Evolutionary conservation across 2,797 vertebrate species (phyloP).

Genomic region (Sciurus vulgaris): DNA sequence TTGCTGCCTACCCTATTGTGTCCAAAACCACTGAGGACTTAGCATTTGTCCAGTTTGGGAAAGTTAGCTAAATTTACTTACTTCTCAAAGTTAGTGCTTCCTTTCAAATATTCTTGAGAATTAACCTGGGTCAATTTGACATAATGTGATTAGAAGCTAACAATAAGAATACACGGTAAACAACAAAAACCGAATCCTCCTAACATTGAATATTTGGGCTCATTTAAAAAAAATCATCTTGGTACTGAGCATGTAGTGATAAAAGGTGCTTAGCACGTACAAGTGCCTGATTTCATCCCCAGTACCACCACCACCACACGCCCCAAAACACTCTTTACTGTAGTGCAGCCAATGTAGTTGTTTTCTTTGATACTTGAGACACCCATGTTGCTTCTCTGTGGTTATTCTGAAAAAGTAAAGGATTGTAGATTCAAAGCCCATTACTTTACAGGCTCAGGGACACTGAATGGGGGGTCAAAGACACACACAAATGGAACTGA

Average conservation of each 20-base stretch:
- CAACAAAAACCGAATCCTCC: background rate
- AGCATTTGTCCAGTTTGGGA: background rate
- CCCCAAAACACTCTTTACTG: background rate
- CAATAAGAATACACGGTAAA: background rate
- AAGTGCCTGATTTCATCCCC: background rate
- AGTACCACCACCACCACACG: background rate
- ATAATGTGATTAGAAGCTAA: background rate
- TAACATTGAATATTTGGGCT: background rate
- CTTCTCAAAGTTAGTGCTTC: background rate
- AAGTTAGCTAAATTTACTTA: background rate
- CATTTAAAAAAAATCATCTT: background rate
- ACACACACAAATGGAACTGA: background rate
- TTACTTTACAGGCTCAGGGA: background rate
- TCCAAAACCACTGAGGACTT: background rate
- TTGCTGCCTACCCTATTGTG: background rate
- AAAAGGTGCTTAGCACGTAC: background rate
- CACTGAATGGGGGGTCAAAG: background rate
- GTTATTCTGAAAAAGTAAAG: background rate
- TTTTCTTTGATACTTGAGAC: background rate
- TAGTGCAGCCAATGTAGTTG: background rate
- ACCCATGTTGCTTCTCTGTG: background rate
- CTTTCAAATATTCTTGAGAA: background rate
- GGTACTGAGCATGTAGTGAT: background rate
- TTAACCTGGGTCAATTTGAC: background rate
- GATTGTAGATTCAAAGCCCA: background rate